These are phyloP conservation scores for Peromyscus maniculatus DNA, from an alignment of 2,113 vertebrate genomes.

Conservation along the genomic window DNA sequence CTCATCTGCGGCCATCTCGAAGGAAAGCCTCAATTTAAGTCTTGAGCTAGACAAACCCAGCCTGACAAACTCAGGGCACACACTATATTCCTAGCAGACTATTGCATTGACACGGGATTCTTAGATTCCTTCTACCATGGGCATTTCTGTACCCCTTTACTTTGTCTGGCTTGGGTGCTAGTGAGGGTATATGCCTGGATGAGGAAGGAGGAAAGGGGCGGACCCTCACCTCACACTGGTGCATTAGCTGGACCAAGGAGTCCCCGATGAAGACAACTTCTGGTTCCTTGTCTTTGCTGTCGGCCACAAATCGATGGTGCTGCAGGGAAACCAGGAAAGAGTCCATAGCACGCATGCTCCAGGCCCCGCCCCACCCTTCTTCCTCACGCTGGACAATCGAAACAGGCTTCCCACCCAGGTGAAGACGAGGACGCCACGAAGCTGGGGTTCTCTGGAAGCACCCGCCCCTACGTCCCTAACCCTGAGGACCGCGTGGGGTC, in stretches of 20 bases:
- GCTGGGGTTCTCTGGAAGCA: not conserved
- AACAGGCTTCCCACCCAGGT: not conserved
- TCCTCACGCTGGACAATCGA: not conserved
- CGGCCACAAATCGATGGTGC: constrained; percentile 93
- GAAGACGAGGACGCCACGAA: not conserved
- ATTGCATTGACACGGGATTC: not conserved
- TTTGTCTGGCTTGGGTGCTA: not conserved
- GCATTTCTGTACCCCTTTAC: not conserved
- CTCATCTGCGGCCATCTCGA: constrained; percentile 32
- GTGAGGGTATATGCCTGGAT: not conserved
- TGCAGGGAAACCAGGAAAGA: constrained; percentile 62
- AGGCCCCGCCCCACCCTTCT: not conserved
- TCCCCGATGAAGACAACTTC: constrained; percentile 95
- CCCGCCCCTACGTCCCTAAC: not conserved
- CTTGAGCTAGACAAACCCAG: constrained; percentile 2
- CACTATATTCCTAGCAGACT: not conserved
- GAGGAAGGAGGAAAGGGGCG: not conserved
- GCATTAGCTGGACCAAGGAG: constrained; percentile 93
- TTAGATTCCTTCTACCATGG: not conserved
- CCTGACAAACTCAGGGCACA: constrained; percentile 4
- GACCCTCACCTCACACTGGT: constrained; percentile 92
- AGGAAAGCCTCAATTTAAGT: constrained; percentile 38
- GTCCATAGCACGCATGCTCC: not conserved
- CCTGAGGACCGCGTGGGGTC: not conserved
- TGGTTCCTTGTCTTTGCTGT: constrained; percentile 94